Conservation (phyloP, 2,113 vertebrate species). For the Calyptomena viridis region DNA sequence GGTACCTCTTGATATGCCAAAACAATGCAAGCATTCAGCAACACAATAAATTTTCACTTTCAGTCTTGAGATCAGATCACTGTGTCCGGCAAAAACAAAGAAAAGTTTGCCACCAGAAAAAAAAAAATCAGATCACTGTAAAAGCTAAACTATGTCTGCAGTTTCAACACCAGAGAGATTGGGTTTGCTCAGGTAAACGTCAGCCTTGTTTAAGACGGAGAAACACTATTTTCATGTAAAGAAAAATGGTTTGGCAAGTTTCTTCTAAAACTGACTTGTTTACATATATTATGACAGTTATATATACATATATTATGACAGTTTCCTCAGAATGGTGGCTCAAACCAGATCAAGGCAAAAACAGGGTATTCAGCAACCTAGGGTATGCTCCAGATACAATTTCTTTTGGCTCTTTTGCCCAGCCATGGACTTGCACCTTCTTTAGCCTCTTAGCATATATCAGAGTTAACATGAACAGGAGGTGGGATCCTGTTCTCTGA, state of each 20-base stretch:
- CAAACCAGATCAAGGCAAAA: not conserved
- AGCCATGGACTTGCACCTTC: rapidly evolving
- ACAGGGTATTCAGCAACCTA: not conserved
- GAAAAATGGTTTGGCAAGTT: not conserved
- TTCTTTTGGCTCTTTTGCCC: not conserved
- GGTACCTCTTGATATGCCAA: not conserved
- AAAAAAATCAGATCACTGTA: not conserved
- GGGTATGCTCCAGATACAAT: not conserved
- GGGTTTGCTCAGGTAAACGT: not conserved
- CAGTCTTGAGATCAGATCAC: too few relatives aligned
- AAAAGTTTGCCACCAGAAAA: not conserved
- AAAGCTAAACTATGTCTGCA: not conserved
- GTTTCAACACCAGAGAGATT: not conserved
- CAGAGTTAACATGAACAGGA: not conserved
- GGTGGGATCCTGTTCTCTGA: not conserved
- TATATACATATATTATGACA: not conserved
- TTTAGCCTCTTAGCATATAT: not conserved
- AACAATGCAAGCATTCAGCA: not conserved
- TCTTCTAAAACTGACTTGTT: not conserved
- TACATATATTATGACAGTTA: too few relatives aligned
- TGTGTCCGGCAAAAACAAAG: too few relatives aligned
- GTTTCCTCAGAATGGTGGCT: not conserved
- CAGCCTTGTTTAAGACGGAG: not conserved
- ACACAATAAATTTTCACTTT: not conserved
- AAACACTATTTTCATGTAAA: not conserved